A percentile compares a stretch with the other conserved stretches of the same genome.
phyloP scores from a whole-genome alignment of 2,888 invertebrate genomes.

The Cremastinae sp. region DNA sequence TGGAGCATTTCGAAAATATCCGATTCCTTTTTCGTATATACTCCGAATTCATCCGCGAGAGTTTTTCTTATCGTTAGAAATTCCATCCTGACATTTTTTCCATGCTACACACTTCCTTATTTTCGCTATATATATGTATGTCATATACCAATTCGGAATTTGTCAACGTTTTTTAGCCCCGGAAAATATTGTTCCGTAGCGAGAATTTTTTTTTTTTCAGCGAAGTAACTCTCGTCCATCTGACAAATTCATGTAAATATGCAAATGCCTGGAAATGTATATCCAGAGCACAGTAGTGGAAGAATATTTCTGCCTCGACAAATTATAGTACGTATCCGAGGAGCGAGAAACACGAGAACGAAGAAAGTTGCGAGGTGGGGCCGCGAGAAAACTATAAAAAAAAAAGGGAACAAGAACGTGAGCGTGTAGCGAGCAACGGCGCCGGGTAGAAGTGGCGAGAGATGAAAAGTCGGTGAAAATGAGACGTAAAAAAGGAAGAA shows the following conservation, averaged over 20 bases:
- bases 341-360: slow-evolving; percentile 25
- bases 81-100: no score
- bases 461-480: slow-evolving; percentile 14
- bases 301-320: slow-evolving; percentile 7
- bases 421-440: no score
- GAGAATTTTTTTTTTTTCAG: no score
- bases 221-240: no score
- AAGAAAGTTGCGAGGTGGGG: slow-evolving; percentile 19
- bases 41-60: no score
- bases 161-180: no score
- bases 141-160: background rate
- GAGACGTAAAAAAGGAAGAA: slow-evolving; percentile 24
- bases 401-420: background rate
- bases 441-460: background rate
- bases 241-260: background rate
- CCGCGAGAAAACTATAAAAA: slow-evolving; percentile 6
- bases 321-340: slow-evolving; percentile 31
- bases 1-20: no score
- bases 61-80: no score
- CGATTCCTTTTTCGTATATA: no score
- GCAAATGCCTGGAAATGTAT: background rate
- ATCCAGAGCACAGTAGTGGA: background rate
- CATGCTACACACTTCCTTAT: no score
- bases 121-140: slow-evolving; percentile 22
- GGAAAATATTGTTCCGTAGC: no score